Evolutionary conservation across 2,797 vertebrate genomes (phyloP).

Genomic region (Sciurus carolinensis): DNA sequence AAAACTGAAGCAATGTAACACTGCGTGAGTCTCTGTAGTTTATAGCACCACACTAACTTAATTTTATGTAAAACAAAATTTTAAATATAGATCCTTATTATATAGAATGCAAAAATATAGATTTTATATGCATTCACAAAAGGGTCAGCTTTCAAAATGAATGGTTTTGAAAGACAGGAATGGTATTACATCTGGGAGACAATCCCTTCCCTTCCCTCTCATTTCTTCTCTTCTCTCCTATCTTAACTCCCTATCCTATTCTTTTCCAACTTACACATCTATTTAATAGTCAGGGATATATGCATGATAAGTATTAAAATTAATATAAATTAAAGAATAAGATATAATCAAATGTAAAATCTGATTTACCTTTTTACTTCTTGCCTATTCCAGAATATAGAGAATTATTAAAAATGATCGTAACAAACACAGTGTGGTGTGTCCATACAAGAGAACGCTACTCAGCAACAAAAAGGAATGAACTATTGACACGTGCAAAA

Average conservation of each 20-base stretch:
- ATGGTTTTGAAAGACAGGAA: not conserved
- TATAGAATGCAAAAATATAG: not conserved
- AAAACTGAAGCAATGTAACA: not conserved
- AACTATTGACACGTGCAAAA: not conserved
- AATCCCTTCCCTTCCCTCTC: not conserved
- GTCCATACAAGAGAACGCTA: not conserved
- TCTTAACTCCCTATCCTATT: not conserved
- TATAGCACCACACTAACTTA: not conserved
- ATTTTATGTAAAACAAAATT: conserved; percentile 35
- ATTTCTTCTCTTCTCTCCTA: not conserved
- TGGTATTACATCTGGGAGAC: not conserved
- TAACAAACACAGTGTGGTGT: not conserved
- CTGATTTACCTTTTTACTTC: conserved; percentile 15
- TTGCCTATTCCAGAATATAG: not conserved
- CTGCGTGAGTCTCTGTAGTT: not conserved
- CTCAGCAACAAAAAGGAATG: not conserved
- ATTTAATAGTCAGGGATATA: not conserved
- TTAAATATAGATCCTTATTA: conserved; percentile 4
- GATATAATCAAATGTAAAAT: conserved; percentile 1
- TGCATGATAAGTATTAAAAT: not conserved
- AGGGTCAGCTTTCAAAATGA: not conserved
- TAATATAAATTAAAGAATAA: not conserved
- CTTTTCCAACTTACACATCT: conserved; percentile 23
- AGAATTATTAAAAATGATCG: conserved; percentile 38
- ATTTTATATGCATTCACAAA: not conserved